These are phyloP conservation scores for Sarcophaga caerulescens DNA, from an alignment of 2,888 invertebrate species.

Conservation along the genomic window DNA sequence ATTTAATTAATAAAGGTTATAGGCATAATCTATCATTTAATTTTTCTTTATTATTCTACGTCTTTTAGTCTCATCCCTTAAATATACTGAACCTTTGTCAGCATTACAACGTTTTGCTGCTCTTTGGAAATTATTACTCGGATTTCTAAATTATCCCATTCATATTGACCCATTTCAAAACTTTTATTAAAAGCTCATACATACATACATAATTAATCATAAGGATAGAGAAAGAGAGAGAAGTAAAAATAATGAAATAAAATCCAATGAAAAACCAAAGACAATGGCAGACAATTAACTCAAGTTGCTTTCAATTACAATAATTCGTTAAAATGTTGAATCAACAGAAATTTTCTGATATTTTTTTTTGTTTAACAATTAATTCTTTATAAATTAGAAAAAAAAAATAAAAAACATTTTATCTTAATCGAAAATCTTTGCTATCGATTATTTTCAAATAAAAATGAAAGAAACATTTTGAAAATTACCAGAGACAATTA, in stretches of 20 bases:
- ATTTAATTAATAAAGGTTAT: neutral
- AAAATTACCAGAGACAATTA: neutral
- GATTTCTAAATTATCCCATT: conserved; percentile 36
- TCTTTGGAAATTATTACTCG: conserved; percentile 15
- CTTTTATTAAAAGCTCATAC: neutral
- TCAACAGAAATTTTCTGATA: conserved; percentile 39
- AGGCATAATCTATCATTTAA: conserved; percentile 21
- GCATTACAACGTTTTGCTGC: conserved; percentile 9
- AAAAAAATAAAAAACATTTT: conserved; percentile 14
- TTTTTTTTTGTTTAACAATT: neutral
- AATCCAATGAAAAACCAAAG: neutral
- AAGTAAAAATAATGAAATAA: conserved; percentile 57
- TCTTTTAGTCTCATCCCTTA: conserved; percentile 2
- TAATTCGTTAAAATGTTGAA: conserved; percentile 50
- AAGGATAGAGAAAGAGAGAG: neutral
- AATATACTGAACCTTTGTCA: neutral
- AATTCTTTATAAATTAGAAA: neutral
- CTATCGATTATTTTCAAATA: conserved; percentile 33
- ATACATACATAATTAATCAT: conserved; percentile 40
- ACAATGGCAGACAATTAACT: conserved; percentile 45
- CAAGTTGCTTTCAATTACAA: conserved; percentile 58
- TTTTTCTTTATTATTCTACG: conserved; percentile 46
- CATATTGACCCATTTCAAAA: conserved; percentile 63
- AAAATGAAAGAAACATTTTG: conserved; percentile 23
- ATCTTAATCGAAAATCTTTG: conserved; percentile 16